These are phyloP conservation scores for Pterophyllum scalare DNA, from an alignment of 2,113 vertebrate genomes.

Conservation along the genomic window DNA sequence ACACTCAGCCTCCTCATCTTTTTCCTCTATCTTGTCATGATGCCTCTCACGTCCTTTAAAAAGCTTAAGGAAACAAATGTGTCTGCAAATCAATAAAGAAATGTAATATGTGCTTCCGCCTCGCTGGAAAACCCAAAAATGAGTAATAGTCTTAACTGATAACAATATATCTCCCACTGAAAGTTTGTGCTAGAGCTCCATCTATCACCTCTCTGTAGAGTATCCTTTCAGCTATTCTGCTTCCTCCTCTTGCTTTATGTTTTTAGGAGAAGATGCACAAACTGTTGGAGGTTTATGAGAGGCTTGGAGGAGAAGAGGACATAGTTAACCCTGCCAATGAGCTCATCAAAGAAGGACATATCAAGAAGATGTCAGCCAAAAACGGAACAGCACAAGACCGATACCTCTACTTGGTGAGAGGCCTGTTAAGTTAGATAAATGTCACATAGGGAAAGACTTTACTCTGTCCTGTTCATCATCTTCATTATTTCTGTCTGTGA, in stretches of 20 bases:
- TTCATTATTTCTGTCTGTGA: background rate
- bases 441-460: background rate
- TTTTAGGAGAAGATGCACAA: conserved; percentile 97
- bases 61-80: background rate
- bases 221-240: background rate
- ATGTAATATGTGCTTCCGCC: conserved; percentile 18
- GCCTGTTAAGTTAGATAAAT: background rate
- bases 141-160: background rate
- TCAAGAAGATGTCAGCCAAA: conserved; percentile 97
- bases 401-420: conserved; percentile 94
- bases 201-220: background rate
- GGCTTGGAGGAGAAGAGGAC: conserved; percentile 94
- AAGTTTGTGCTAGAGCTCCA: background rate
- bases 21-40: conserved; percentile 32
- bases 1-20: conserved; percentile 26
- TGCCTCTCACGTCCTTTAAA: conserved; percentile 28
- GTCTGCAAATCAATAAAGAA: conserved; percentile 31
- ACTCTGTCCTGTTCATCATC: background rate
- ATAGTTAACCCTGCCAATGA: conserved; percentile 98
- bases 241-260: background rate
- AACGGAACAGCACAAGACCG: conserved; percentile 94
- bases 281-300: conserved; percentile 94
- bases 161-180: conserved; percentile 14
- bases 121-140: background rate
- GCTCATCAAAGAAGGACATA: conserved; percentile 96